Percentiles rank a stretch among this genome's conserved stretches.
These are phyloP conservation scores for Halesus radiatus DNA, from an alignment of 1,140 invertebrate genomes.

Conservation along the genomic window DNA sequence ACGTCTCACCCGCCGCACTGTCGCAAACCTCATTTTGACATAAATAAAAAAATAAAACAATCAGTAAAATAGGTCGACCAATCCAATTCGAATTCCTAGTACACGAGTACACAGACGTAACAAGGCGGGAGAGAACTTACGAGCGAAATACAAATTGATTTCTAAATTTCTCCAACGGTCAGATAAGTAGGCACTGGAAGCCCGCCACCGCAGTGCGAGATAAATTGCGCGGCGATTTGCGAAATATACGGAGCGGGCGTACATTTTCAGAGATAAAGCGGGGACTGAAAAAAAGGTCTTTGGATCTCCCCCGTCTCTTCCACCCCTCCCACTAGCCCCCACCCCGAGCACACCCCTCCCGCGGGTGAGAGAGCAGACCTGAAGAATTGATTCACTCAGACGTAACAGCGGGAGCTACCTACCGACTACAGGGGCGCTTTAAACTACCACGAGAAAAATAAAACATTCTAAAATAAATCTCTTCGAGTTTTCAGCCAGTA, in stretches of 20 bases:
- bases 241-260: slow-evolving; percentile 31
- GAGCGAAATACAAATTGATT: slow-evolving; percentile 13
- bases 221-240: slow-evolving; percentile 35
- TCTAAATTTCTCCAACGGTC: slow-evolving; percentile 11
- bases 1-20: too few relatives aligned
- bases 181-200: neutral
- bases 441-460: neutral
- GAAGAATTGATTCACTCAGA: slow-evolving; percentile 56
- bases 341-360: slow-evolving; percentile 7
- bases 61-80: too few relatives aligned
- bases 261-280: slow-evolving; percentile 34
- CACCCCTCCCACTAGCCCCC: neutral
- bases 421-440: neutral
- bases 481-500: too few relatives aligned
- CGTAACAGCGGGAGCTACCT: slow-evolving; percentile 35
- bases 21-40: too few relatives aligned
- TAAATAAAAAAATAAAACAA: too few relatives aligned
- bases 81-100: too few relatives aligned
- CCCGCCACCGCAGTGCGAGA: slow-evolving; percentile 25
- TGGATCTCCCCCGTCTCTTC: neutral
- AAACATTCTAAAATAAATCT: too few relatives aligned
- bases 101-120: too few relatives aligned
- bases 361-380: slow-evolving; percentile 49
- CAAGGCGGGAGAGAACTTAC: too few relatives aligned
- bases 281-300: slow-evolving; percentile 21